phyloP scores from a whole-genome alignment of 2,113 vertebrate species.

The Lasiurus borealis region DNA sequence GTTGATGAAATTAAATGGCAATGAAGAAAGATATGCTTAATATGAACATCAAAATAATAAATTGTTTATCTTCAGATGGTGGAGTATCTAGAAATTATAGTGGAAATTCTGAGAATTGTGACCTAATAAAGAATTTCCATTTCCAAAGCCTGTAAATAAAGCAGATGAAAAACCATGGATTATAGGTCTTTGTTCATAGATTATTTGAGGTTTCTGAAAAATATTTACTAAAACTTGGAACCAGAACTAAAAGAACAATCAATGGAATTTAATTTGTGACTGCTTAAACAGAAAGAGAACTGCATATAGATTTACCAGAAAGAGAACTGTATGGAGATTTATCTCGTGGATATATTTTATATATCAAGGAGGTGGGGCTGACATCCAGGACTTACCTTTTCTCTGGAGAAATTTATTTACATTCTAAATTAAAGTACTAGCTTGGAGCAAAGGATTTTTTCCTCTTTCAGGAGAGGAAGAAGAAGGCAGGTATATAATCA shows the following conservation, averaged over 20 bases:
- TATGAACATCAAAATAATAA: not conserved
- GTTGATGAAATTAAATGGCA: not conserved
- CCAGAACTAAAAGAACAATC: not conserved
- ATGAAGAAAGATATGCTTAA: not conserved
- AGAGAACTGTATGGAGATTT: not conserved
- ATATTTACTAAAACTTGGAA: not conserved
- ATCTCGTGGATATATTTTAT: not conserved
- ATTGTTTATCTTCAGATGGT: not conserved
- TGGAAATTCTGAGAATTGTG: not conserved
- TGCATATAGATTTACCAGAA: not conserved
- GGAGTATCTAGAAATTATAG: not conserved
- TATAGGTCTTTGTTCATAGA: not conserved
- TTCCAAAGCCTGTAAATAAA: not conserved
- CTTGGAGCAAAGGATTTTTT: not conserved
- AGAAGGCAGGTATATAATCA: not conserved
- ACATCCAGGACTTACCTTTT: rapidly evolving
- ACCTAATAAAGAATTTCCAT: not conserved
- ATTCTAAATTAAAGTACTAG: not conserved
- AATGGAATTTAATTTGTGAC: not conserved
- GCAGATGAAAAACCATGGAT: not conserved
- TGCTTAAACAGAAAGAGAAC: not conserved
- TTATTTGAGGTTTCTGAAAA: not conserved
- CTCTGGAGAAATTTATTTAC: not conserved
- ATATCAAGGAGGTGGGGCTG: not conserved
- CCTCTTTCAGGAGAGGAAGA: not conserved